Evolutionary conservation across 1,140 invertebrate genomes (phyloP), one percentile per base, ranked within the genome.

Genomic region (Condylostylus longicornis): DNA sequence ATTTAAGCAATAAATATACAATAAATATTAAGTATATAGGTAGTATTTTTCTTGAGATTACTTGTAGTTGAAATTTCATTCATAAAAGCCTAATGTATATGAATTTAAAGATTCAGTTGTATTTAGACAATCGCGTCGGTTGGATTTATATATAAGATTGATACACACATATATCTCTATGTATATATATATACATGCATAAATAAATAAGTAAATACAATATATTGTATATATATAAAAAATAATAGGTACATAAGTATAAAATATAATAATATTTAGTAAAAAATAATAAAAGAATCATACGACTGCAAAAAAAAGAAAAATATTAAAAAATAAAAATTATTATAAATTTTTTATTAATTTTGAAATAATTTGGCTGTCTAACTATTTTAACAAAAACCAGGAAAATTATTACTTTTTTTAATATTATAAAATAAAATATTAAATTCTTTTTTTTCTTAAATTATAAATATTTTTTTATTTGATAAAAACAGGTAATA

Each of bases 61-160:
- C n/a, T n/a, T n/a, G n/a, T n/a, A n/a, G n/a, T n/a, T n/a, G n/a
- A 46, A 55, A 48, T 55, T 60, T 60, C 57, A 60, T 60, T 60
- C 57, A 60, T 60, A 60, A 60, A 58, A 60, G 55, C 52, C 50
- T 48, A 54, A 52, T 50, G 56, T 54, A 51, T 45, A 50, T 53
- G 44, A 52, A 53, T 54, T 56, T 59, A 56, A 56, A 54, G 56
- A 43, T 53, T 59, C 57, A 60, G 57, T 60, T 58, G 48, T 55
- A 48, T 59, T 60, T 51, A 50, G 48, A 57, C 54, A 53, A 58
- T 54, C 54, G 57, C 53, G 54, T 50, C 57, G 57, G 55, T 58
- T 40, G 33, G 42, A 30, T 41, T 31, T 37, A 17, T 28, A 21
- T 19, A 34, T 21, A 8, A 18, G 23, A n/a, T 5, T 8, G 7